These are phyloP conservation scores for Pachypsylla venusta DNA, from an alignment of 1,140 invertebrate genomes.

Conservation along the genomic window DNA sequence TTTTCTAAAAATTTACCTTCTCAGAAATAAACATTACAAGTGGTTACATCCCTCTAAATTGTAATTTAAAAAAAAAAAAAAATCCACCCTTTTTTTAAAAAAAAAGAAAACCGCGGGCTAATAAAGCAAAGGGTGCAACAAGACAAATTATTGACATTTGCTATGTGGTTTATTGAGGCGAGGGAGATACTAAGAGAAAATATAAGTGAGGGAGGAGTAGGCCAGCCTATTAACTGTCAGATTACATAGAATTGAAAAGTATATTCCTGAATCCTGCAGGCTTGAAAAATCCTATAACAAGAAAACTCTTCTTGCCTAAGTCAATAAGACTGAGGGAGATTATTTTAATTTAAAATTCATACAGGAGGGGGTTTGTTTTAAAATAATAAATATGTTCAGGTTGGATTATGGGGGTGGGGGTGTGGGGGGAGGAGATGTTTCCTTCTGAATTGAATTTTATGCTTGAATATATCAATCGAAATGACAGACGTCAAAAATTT, in stretches of 20 bases:
- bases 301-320: slow-evolving; percentile 3
- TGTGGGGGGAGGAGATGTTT: slow-evolving; percentile 9
- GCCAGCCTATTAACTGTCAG: slow-evolving; percentile 27
- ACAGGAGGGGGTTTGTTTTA: slow-evolving; percentile 30
- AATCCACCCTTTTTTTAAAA: slow-evolving; percentile 12
- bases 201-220: slow-evolving; percentile 1
- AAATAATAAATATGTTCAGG: slow-evolving; percentile 36
- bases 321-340: slow-evolving; percentile 9
- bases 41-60: background rate
- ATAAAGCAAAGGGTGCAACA: slow-evolving; percentile 11
- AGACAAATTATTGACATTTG: slow-evolving; percentile 17
- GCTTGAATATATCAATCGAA: slow-evolving; percentile 3
- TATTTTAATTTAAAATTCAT: slow-evolving; percentile 12
- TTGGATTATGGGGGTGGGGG: slow-evolving; percentile 23
- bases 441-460: slow-evolving; percentile 1
- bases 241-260: slow-evolving; percentile 29
- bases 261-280: slow-evolving; percentile 17
- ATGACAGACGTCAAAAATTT: too few relatives aligned
- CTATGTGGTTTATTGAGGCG: slow-evolving; percentile 2
- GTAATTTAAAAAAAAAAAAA: background rate
- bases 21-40: slow-evolving; percentile 6
- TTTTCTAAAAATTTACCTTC: too few relatives aligned
- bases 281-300: slow-evolving; percentile 12
- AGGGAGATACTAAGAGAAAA: background rate
- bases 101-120: slow-evolving; percentile 10